Conservation (phyloP, 2,797 vertebrate species). For the Schizopygopsis pylzovi region DNA sequence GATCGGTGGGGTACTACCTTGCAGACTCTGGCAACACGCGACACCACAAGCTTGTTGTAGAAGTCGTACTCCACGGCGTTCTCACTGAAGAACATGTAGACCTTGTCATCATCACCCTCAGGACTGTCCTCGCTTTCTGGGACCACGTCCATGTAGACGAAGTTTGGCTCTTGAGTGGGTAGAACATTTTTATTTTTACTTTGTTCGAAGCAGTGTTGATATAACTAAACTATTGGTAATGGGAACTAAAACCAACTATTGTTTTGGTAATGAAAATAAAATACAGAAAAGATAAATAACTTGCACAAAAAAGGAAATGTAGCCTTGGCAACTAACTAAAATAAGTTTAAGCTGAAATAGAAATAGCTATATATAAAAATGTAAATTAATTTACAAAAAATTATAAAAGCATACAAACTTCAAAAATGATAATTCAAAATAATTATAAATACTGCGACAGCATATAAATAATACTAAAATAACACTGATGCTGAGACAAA, state of each 20-base stretch:
- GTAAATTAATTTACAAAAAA: neutral
- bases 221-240: neutral
- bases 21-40: constrained; percentile 83
- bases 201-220: neutral
- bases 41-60: constrained; percentile 79
- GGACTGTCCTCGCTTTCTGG: constrained; percentile 74
- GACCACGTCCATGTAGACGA: constrained; percentile 81
- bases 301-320: too few species aligned
- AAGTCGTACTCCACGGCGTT: constrained; percentile 85
- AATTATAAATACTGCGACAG: neutral
- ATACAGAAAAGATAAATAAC: too few species aligned
- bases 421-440: neutral
- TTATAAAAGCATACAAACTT: neutral
- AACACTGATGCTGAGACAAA: neutral
- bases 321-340: too few species aligned
- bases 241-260: neutral
- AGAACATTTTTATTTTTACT: neutral
- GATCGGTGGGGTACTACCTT: constrained; percentile 71
- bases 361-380: too few species aligned
- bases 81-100: constrained; percentile 87
- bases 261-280: too few species aligned
- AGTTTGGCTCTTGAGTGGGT: constrained; percentile 70
- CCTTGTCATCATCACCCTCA: constrained; percentile 80
- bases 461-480: neutral
- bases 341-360: too few species aligned